These are phyloP conservation scores for Novumbra hubbsi DNA, from an alignment of 2,797 vertebrate species.

Conservation along the genomic window DNA sequence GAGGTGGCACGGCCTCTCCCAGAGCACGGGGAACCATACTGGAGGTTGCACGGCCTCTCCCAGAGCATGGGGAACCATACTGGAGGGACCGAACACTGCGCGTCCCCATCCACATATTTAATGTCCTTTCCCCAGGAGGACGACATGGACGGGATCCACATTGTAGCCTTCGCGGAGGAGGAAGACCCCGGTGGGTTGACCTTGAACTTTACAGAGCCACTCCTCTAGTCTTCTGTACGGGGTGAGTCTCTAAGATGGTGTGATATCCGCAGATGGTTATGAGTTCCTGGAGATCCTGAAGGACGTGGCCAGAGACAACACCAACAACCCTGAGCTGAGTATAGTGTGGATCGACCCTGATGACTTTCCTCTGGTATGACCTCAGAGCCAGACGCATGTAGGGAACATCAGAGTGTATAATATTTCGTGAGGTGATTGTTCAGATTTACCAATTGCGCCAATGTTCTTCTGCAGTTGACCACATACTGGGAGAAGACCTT, in stretches of 20 bases:
- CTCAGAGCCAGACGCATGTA: not conserved
- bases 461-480: constrained; percentile 77
- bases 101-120: not conserved
- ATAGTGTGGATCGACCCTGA: constrained; percentile 98
- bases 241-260: constrained; percentile 2
- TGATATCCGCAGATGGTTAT: constrained; percentile 82
- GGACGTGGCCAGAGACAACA: constrained; percentile 95
- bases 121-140: constrained; percentile 81
- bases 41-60: not conserved
- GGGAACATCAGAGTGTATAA: not conserved
- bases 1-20: not conserved
- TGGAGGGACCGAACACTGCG: not conserved
- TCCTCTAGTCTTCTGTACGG: not conserved
- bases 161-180: constrained; percentile 95
- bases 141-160: constrained; percentile 95
- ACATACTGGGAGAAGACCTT: constrained; percentile 98
- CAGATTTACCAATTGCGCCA: not conserved
- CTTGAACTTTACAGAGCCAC: not conserved
- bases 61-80: not conserved
- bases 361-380: constrained; percentile 89
- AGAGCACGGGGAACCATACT: not conserved
- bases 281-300: constrained; percentile 98
- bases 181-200: constrained; percentile 88
- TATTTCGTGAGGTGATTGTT: not conserved
- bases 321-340: constrained; percentile 93